Conservation (phyloP, 2,113 vertebrate genomes). For the Myocastor coypus region DNA sequence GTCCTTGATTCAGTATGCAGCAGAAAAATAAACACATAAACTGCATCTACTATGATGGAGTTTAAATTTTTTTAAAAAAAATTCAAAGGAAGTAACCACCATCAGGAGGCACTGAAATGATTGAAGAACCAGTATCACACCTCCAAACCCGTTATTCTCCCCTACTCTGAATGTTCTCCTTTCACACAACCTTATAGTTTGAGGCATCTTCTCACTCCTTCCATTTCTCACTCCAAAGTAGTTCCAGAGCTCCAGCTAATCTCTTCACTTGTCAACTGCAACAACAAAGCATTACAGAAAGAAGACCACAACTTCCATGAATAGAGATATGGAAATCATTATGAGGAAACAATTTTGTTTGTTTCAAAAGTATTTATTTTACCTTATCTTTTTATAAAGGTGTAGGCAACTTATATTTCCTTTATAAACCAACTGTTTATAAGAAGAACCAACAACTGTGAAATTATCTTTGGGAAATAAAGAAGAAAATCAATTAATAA, state of each 20-base stretch:
- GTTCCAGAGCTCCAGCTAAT: neutral
- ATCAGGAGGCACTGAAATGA: neutral
- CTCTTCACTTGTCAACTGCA: neutral
- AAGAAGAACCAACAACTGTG: constrained; percentile 63
- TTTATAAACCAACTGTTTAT: constrained; percentile 38
- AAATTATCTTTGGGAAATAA: constrained; percentile 73
- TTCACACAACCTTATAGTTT: neutral
- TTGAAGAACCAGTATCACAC: neutral
- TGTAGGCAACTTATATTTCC: constrained; percentile 46
- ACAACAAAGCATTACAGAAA: constrained; percentile 21
- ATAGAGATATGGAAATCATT: constrained; percentile 19
- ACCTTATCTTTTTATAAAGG: constrained; percentile 48
- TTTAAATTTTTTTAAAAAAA: neutral
- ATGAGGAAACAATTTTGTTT: neutral
- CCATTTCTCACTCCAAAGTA: neutral
- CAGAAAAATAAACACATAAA: neutral
- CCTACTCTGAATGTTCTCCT: neutral
- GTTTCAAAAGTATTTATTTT: constrained; percentile 30
- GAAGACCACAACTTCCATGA: neutral
- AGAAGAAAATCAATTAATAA: constrained; percentile 68
- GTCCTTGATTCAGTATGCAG: neutral
- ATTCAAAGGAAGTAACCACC: neutral
- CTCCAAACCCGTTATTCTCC: neutral
- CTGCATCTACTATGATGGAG: neutral
- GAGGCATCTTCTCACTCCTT: neutral